Evolutionary conservation across 2,888 invertebrate species (phyloP).

Genomic region (Drosophila diplacantha): DNA sequence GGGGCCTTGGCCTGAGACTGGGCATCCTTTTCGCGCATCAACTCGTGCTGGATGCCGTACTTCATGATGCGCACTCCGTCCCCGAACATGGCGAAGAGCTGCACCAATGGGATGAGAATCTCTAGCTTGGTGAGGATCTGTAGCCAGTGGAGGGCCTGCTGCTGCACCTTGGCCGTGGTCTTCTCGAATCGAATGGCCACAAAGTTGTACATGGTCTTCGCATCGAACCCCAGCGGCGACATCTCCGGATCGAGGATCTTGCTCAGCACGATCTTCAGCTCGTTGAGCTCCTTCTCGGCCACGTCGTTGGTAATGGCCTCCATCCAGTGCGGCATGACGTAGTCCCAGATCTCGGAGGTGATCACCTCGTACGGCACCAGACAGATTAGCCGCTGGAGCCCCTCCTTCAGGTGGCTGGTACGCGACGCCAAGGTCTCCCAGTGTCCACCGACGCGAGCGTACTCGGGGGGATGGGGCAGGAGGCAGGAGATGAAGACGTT

Average conservation of each 20-base stretch:
- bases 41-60: slow-evolving; percentile 78
- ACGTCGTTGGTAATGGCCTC: slow-evolving; percentile 96
- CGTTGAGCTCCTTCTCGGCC: slow-evolving; percentile 90
- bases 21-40: slow-evolving; percentile 76
- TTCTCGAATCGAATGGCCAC: slow-evolving; percentile 90
- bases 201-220: slow-evolving; percentile 96
- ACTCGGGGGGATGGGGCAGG: slow-evolving; percentile 96
- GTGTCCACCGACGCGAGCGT: slow-evolving; percentile 96
- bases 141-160: slow-evolving; percentile 93
- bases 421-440: slow-evolving; percentile 94
- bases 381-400: slow-evolving; percentile 94
- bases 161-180: slow-evolving; percentile 88
- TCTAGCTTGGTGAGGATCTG: slow-evolving; percentile 92
- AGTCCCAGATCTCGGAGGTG: slow-evolving; percentile 97
- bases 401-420: slow-evolving; percentile 95
- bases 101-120: slow-evolving; percentile 91
- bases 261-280: slow-evolving; percentile 89
- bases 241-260: slow-evolving; percentile 98
- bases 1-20: slow-evolving; percentile 62
- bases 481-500: slow-evolving; percentile 93
- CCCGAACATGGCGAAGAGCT: slow-evolving; percentile 93
- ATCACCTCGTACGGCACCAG: slow-evolving; percentile 98
- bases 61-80: slow-evolving; percentile 89
- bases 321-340: slow-evolving; percentile 99
- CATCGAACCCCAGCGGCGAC: slow-evolving; percentile 95